These are phyloP conservation scores for Drosophila nigrodunni DNA, from an alignment of 1,140 invertebrate genomes.

Conservation along the genomic window DNA sequence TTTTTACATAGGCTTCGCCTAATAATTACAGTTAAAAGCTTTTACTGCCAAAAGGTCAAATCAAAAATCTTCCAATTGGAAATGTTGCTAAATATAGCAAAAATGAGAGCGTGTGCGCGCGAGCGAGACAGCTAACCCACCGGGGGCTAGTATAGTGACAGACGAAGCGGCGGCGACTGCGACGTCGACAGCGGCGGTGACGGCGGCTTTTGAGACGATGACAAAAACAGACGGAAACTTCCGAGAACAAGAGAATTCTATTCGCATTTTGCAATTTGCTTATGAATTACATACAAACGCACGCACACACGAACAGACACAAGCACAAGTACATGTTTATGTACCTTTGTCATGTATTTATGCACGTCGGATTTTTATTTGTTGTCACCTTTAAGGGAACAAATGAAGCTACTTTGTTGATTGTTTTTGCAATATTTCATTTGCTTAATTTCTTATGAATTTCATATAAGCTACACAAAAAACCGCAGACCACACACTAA, in stretches of 20 bases:
- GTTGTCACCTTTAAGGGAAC: slow-evolving; percentile 4
- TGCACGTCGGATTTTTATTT: neutral
- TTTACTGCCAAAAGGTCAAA: slow-evolving; percentile 67
- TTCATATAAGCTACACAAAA: slow-evolving; percentile 7
- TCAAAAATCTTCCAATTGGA: slow-evolving; percentile 64
- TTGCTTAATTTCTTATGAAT: slow-evolving; percentile 21
- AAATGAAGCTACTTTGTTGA: slow-evolving; percentile 8
- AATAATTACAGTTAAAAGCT: slow-evolving; percentile 64
- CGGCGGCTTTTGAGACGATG: slow-evolving; percentile 49
- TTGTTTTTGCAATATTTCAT: slow-evolving; percentile 25
- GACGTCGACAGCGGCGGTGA: slow-evolving; percentile 19
- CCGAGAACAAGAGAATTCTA: slow-evolving; percentile 50
- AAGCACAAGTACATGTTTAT: neutral
- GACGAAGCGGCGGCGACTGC: slow-evolving; percentile 52
- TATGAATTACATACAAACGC: slow-evolving; percentile 32
- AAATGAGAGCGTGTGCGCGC: slow-evolving; percentile 29
- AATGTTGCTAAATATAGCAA: slow-evolving; percentile 70
- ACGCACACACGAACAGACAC: slow-evolving; percentile 19
- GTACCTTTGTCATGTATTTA: neutral
- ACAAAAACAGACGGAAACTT: slow-evolving; percentile 63
- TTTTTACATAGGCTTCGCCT: slow-evolving; percentile 40
- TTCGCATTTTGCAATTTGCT: slow-evolving; percentile 64
- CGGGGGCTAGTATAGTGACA: slow-evolving; percentile 48
- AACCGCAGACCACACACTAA: slow-evolving; percentile 7
- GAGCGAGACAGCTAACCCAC: slow-evolving; percentile 39